These are phyloP conservation scores for Todiramphus saurophagus DNA, from an alignment of 2,113 vertebrate genomes.

Conservation along the genomic window DNA sequence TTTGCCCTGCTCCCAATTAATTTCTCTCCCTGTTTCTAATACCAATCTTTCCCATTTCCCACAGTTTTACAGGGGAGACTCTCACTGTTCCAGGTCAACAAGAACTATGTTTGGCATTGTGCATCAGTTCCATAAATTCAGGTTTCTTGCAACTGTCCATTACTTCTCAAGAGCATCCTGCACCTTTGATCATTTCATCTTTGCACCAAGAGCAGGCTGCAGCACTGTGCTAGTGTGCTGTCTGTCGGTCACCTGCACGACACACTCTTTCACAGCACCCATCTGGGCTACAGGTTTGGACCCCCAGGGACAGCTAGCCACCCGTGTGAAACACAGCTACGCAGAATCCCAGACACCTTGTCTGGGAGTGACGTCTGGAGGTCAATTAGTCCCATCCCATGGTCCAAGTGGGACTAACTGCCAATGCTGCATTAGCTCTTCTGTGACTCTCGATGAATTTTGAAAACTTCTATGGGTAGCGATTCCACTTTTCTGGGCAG, in stretches of 20 bases:
- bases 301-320: not conserved
- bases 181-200: not conserved
- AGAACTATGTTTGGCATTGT: not conserved
- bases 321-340: not conserved
- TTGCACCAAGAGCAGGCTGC: not conserved
- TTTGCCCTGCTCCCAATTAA: accelerated
- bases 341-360: too few species aligned
- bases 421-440: accelerated
- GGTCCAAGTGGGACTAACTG: not conserved
- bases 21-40: not conserved
- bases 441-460: not conserved
- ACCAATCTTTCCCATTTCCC: accelerated
- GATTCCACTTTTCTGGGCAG: not conserved
- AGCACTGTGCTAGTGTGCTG: not conserved
- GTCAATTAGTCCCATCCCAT: not conserved
- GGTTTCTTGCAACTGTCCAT: not conserved
- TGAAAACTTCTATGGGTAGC: not conserved
- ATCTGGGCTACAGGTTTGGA: accelerated
- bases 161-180: not conserved
- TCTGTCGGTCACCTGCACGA: accelerated
- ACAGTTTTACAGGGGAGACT: not conserved
- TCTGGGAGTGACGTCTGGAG: not conserved
- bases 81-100: not conserved
- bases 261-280: too few species aligned
- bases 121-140: not conserved